Base-by-base conservation (phyloP, 1,140 invertebrate genomes). In the Hypsibius dujardini region DNA sequence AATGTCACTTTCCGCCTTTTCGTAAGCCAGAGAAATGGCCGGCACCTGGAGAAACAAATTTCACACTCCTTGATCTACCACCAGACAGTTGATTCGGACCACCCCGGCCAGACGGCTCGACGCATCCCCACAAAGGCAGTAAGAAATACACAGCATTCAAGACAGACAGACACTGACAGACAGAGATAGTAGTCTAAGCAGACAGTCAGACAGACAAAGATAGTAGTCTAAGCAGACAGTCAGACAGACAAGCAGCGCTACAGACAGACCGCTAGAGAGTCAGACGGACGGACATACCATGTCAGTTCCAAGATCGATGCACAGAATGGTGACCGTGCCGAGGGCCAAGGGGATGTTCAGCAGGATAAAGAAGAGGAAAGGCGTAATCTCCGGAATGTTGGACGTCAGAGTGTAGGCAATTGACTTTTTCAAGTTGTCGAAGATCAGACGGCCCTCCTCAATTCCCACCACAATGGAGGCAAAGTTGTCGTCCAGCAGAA, bases 221-320 rank as follows among this genome's bases (percentile, higher is more conserved):
- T 28, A 28, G 28, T 28, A 28, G 28, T 28, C 28, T 28, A 28
- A 28, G 28, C 28, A 28, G 28, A 28, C 28, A 28, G 28, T 28
- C 28, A 28, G 28, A 28, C 28, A 28, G 28, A 28, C 28, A 28
- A 28, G 28, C 28, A 28, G 28, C 28, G 28, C 28, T 28, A 28
- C 28, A 28, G 28, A 28, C 28, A 28, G 28, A 28, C 28, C 28
- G 28, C 28, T 28, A 28, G 28, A 28, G 28, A 28, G 28, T 28
- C 28, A 28, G 28, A 28, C 28, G 28, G 42, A 12, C 73, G 45
- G 42, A 75, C 75, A 73, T 71, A 80, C 82, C 94, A 98, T 98
- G 86, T 98, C 95, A 78, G 95, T 98, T 86, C 95, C 95, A 80
- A 98, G 85, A 86, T 98, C 95, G 84, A 98, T 98, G 85, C 95